Evolutionary conservation across 2,888 invertebrate genomes (phyloP), one percentile per base, ranked within the genome.

Genomic region (Netelia virgata): DNA sequence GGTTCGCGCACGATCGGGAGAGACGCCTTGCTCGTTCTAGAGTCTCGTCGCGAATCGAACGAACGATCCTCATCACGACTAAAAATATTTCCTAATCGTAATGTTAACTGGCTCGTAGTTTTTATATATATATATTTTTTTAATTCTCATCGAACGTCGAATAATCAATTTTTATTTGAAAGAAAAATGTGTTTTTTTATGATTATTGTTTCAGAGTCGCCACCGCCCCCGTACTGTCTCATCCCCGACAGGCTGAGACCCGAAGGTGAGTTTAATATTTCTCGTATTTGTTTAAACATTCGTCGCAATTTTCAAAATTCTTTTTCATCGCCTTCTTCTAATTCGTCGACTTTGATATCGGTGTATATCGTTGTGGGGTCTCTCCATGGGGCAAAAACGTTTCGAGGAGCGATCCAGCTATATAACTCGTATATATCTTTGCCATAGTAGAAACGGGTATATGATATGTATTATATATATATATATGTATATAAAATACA

Each of bases 201-300:
- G 87, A 88, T 90, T 90, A 92, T 92, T 90, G 91, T 96, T 96
- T 77, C 96, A 97, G 97, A 97, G 94, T 96, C 96, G 91, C 97
- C 97, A 91, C 97, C 97, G 91, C 97, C 97, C 90, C 97, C 97
- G 88, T 97, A 97, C 94, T 96, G 96, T 94, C 96, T 96, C 93
- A 96, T 96, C 94, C 96, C 96, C 91, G 94, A 94, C 91, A 95
- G 95, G 94, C 94, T 96, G 94, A 96, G 96, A 95, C 95, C 96
- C 94, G 96, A 97, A 96, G 97, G 97, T 97, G 94, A 95, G 95
- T 94, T 87, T 63, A 20, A n/a, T 16, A 18, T 41, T 53, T 11
- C 47, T 47, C 5, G 47, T 6, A 47, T 47, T 47, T 47, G 23
- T 47, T 43, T 11, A 43, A 10, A 43, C 43, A 43, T 43, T 47